Conservation (phyloP, 2,888 invertebrate genomes). For the Drosophila paracracens region DNA sequence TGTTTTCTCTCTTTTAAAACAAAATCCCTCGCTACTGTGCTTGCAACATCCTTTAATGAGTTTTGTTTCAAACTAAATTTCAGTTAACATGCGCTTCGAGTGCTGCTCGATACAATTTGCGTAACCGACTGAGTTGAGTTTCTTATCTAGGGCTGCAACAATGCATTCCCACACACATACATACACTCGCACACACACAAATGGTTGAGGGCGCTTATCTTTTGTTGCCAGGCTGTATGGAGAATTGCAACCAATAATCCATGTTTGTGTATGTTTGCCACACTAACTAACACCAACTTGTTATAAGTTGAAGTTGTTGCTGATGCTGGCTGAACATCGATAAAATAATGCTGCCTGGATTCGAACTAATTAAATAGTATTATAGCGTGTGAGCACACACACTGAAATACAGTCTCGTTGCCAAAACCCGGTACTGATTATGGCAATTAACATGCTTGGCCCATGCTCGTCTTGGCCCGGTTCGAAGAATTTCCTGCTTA, state of each 20-base stretch:
- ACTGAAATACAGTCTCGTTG: constrained; percentile 6
- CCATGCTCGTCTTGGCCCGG: constrained; percentile 33
- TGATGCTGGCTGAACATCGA: constrained; percentile 25
- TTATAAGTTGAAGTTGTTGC: constrained; percentile 30
- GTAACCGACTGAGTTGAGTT: constrained; percentile 65
- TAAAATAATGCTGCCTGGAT: constrained; percentile 65
- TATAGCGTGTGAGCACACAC: constrained; percentile 36
- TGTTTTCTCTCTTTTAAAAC: constrained; percentile 9
- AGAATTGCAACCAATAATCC: constrained; percentile 40
- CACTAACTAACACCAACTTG: constrained; percentile 53
- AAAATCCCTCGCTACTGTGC: constrained; percentile 23
- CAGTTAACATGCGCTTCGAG: constrained; percentile 73
- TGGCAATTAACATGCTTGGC: constrained; percentile 68
- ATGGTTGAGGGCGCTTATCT: constrained; percentile 66
- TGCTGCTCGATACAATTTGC: constrained; percentile 71
- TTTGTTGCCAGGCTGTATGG: constrained; percentile 69
- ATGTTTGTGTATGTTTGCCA: constrained; percentile 15
- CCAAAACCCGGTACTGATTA: constrained; percentile 63
- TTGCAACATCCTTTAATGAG: constrained; percentile 69
- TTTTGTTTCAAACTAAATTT: constrained; percentile 76
- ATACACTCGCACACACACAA: constrained; percentile 3
- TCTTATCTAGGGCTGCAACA: constrained; percentile 60
- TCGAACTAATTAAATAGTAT: constrained; percentile 74
- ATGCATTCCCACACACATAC: constrained; percentile 38
- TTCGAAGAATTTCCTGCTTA: constrained; percentile 43